Percentiles rank a stretch among this genome's conserved stretches.
phyloP scores from a whole-genome alignment of 64 coral and sea anemone species.

The Dendrophyllia cribrosa region DNA sequence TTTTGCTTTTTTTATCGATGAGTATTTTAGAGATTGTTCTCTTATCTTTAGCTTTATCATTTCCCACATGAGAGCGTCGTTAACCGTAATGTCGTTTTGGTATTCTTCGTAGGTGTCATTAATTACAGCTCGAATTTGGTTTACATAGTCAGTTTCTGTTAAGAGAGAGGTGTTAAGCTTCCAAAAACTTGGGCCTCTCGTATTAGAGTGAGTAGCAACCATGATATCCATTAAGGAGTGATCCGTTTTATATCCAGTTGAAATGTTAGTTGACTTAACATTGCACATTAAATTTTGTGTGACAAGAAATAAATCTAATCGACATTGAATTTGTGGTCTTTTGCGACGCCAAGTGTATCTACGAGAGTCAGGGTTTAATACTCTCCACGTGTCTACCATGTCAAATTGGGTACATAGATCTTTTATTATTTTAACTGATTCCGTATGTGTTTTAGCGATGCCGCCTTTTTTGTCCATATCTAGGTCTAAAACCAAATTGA shows the following conservation, averaged over 20 bases:
- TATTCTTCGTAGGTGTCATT: no score
- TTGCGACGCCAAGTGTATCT: slow-evolving; percentile 18
- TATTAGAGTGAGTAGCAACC: no score
- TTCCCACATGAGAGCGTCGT: no score
- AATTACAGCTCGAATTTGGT: no score
- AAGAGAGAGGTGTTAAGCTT: no score
- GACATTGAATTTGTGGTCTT: not conserved
- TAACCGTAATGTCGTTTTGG: no score
- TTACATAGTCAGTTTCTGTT: no score
- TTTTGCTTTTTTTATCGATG: no score
- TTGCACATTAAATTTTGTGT: not conserved
- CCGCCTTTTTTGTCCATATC: slow-evolving; percentile 11
- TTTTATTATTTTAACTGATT: not conserved
- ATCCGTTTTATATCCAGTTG: not conserved
- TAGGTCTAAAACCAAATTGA: not conserved
- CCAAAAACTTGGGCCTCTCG: no score
- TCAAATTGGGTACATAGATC: slow-evolving; percentile 1
- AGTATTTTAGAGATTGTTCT: no score
- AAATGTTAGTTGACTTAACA: not conserved
- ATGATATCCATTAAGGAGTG: no score
- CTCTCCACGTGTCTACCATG: slow-evolving; percentile 8
- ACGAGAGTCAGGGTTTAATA: not conserved
- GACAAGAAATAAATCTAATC: not conserved
- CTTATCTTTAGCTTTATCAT: no score
- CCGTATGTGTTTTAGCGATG: not conserved